phyloP scores from a whole-genome alignment of 2,888 invertebrate species.

The Mechanitis mazaeus region DNA sequence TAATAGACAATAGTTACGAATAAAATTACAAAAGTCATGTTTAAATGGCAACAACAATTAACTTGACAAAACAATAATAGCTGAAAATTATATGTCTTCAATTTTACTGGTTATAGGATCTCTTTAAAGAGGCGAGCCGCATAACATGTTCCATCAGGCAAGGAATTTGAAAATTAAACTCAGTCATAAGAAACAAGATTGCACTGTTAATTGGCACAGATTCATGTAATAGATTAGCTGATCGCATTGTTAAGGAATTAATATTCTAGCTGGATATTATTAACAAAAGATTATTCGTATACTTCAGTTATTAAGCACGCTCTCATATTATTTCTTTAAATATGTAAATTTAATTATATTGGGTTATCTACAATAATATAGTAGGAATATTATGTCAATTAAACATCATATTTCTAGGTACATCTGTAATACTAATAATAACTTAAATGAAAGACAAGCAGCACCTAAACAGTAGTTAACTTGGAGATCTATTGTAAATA shows the following conservation, averaged over 20 bases:
- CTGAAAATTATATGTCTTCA: neutral
- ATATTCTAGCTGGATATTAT: conserved; percentile 11
- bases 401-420: too few relatives aligned
- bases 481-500: conserved; percentile 46
- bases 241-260: conserved; percentile 20
- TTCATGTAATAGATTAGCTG: conserved; percentile 24
- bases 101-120: conserved; percentile 9
- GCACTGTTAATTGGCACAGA: conserved; percentile 45
- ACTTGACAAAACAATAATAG: too few relatives aligned
- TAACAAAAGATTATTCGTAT: neutral
- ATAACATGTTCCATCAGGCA: conserved; percentile 52
- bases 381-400: too few relatives aligned
- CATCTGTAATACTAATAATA: conserved; percentile 1
- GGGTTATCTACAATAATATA: too few relatives aligned
- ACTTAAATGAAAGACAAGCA: conserved; percentile 8
- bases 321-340: too few relatives aligned
- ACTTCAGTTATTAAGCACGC: too few relatives aligned
- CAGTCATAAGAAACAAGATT: conserved; percentile 31
- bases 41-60: too few relatives aligned
- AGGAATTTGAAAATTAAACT: conserved; percentile 61
- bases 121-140: conserved; percentile 51
- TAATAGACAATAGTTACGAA: too few relatives aligned
- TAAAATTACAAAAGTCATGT: too few relatives aligned
- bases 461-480: conserved; percentile 12
- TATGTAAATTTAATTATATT: too few relatives aligned